Percentiles rank a stretch among this genome's conserved stretches.
phyloP scores from a whole-genome alignment of 2,797 vertebrate genomes.

The Cetoscarus ocellatus region DNA sequence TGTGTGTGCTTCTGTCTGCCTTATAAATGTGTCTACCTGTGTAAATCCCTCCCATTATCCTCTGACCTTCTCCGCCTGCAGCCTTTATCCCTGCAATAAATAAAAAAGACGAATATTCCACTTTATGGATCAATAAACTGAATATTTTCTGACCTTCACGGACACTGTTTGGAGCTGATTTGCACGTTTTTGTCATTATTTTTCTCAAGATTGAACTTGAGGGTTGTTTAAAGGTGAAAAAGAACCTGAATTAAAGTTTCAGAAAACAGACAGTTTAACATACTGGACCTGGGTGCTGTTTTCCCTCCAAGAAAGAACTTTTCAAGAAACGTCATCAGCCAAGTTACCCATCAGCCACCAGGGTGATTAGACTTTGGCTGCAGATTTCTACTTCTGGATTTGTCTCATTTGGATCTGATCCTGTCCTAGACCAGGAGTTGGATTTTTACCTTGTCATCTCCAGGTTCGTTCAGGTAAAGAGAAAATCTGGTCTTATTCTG shows the following conservation, averaged over 20 bases:
- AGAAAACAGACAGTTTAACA: not conserved
- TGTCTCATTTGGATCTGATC: not conserved
- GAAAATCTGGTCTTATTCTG: not conserved
- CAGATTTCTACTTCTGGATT: not conserved
- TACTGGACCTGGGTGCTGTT: not conserved
- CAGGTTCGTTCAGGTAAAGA: conserved; percentile 18
- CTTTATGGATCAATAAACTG: not conserved
- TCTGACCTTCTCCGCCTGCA: not conserved
- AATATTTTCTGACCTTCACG: not conserved
- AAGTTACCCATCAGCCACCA: not conserved
- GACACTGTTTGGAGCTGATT: not conserved
- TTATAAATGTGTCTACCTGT: conserved; percentile 30
- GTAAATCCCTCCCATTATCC: not conserved
- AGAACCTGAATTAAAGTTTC: not conserved
- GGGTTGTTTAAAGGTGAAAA: not conserved
- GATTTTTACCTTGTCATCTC: not conserved
- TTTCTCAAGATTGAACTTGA: not conserved
- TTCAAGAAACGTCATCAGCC: not conserved
- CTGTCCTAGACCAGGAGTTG: not conserved
- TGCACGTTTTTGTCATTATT: not conserved
- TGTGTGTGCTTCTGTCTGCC: not conserved
- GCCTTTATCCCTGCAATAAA: not conserved
- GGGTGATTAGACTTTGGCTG: not conserved
- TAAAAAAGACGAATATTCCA: not conserved
- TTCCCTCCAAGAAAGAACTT: not conserved